Evolutionary conservation across 2,113 vertebrate species (phyloP), one percentile per base, ranked within the genome.

Genomic region (Gila orcuttii): DNA sequence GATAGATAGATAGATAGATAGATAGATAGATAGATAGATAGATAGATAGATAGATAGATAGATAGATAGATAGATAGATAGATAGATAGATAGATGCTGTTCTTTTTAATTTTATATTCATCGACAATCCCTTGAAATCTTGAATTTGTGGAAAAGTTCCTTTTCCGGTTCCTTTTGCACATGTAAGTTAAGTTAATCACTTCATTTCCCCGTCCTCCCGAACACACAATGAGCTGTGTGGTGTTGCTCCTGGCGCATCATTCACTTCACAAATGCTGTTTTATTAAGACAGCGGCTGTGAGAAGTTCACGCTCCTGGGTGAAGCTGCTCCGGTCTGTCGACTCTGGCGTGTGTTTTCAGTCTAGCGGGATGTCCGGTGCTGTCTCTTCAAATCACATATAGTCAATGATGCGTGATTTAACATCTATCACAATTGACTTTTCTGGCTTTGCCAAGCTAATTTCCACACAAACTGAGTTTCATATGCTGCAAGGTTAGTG

Each of bases 291-390:
- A 47, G 79, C 21, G 39, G 60, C 79, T 82, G 21, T 1, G 3
- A 60, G 84, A 89, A 88, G 89, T 90, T 87, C 79, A 89, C 68
- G 83, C 2, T 87, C 89, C 91, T 76, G 85, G 85, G 89, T 90
- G 23, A 78, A 88, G 31, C 87, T 90, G 91, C 87, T 71, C 90
- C 85, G 57, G 75, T 50, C 66, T 31, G 82, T 89, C 89, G 90
- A 92, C 90, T 88, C 89, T 85, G 69, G 88, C 88, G 19, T 80
- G 86, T 76, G 91, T 90, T 90, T 80, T 79, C 42, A 79, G 82
- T 84, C 75, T 71, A 64, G 50, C 82, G 60, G 76, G 71, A 84
- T 62, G 82, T 80, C 77, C 52, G 55, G 64, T 31, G 42, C 64
- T 80, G 84, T 71, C 84, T 73, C 31, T 39, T 80, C 50, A 57